Percentiles rank a stretch among this genome's conserved stretches.
Evolutionary conservation across 2,888 invertebrate genomes (phyloP).

Genomic region (Erannis defoliaria): DNA sequence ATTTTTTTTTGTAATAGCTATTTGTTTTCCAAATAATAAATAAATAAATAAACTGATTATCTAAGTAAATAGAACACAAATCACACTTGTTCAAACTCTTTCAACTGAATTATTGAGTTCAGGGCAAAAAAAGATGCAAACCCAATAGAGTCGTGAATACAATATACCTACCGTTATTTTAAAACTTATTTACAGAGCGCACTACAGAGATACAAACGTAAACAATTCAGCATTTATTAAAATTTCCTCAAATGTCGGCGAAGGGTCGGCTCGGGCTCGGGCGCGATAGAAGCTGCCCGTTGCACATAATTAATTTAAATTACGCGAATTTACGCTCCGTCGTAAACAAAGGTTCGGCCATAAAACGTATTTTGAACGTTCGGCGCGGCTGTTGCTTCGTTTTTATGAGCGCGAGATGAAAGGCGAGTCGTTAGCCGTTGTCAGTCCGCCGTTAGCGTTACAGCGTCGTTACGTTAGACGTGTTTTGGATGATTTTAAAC

Average conservation of each 20-base stretch:
- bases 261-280: constrained; percentile 40
- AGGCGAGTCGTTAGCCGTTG: constrained; percentile 20
- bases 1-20: too few species aligned
- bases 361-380: constrained; percentile 31
- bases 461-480: constrained; percentile 11
- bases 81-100: too few species aligned
- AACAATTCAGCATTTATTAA: constrained; percentile 24
- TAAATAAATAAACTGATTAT: too few species aligned
- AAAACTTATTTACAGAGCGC: not conserved
- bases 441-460: constrained; percentile 20
- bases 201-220: constrained; percentile 2
- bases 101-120: too few species aligned
- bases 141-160: not conserved
- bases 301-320: constrained; percentile 62
- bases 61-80: too few species aligned
- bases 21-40: too few species aligned
- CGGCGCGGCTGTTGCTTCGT: constrained; percentile 27
- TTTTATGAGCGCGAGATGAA: constrained; percentile 27
- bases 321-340: constrained; percentile 45
- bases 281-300: constrained; percentile 21
- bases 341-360: constrained; percentile 54
- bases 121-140: not conserved
- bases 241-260: constrained; percentile 10
- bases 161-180: not conserved
- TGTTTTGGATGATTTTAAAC: constrained; percentile 10